Base-by-base conservation (phyloP, 2,888 invertebrate genomes). In the Meliscaeva auricollis region DNA sequence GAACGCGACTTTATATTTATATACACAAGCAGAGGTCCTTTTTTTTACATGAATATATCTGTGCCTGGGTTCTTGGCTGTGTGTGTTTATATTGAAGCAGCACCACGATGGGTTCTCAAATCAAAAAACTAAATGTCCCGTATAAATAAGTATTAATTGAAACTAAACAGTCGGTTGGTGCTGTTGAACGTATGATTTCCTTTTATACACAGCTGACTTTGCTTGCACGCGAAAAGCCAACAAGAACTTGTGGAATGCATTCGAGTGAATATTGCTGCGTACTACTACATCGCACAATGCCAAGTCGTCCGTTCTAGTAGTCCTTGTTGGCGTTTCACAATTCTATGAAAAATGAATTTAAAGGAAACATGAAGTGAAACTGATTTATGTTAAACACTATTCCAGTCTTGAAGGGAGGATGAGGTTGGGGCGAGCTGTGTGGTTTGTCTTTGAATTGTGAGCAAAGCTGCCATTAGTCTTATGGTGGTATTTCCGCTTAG, bases 141-240 rank as follows among this genome's bases (percentile, higher is more conserved):
- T 48, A 78, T 78, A 83, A 78, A 83, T 83, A 78, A 83, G 74
- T 78, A 74, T 74, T 74, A 83, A 83, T 78, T 83, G 74, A 69
- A 83, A 78, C 62, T 78, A 83, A 83, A 78, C 83, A 78, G 83
- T 83, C 48, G 20, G 32, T 74, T 83, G 44, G 62, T 62, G 62
- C 69, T 56, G 78, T 74, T 83, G 62, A 78, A 69, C 41, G 78
- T 78, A 64, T 74, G 77, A 77, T 30, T 50, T 62, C 15, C 50
- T 83, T 83, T 44, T 38, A 38, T 38, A 11, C 13, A 6, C 38
- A 38, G n/a, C 17, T 26, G 3, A 44, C 20, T 66, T 52, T 52
- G 20, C 15, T 4, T 38, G 38, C 64, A 66, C 64, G 48, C 64
- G 48, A 66, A 41, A 41, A 48, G 32, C 30, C 32, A 66, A 48